Evolutionary conservation across 2,888 invertebrate genomes (phyloP), one percentile per base, ranked within the genome.

Genomic region (Alloplasta piceator): DNA sequence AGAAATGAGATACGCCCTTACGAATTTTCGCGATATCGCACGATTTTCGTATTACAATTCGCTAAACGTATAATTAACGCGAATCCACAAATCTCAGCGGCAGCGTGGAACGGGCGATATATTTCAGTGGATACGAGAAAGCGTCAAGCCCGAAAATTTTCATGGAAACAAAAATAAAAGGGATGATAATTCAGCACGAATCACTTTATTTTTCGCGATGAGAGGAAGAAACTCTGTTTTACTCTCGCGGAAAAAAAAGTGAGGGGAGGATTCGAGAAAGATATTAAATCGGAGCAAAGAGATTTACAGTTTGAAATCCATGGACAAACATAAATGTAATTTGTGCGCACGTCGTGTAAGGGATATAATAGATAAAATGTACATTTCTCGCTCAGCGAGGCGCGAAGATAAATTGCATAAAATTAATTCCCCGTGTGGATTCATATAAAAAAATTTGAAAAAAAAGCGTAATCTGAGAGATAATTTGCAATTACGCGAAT

Each of bases 41-140:
- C 36, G 26, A 26, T 58, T 10, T 46, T 26, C 46, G 60, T 63
- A 63, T 58, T 66, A 60, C 58, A 64, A 77, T 66, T 77, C 71
- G 39, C 71, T 77, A 71, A 77, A 66, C 64, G 77, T 77, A 71
- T 71, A 77, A 77, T 77, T 77, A 77, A 77, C 71, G 77, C 50
- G 71, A 14, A 77, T 77, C 50, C 16, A 77, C 77, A 77, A 77
- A 77, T 77, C 71, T 71, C 60, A 36, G 50, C 26, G 16, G 55
- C 16, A 56, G 5, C 61, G 52, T 14, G 39, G 26, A 38, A 3
- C 26, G 26, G 26, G 3, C 26, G 26, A 67, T 41, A 43, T 75
- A 64, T 58, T 41, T 52, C 9, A 26, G 6, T 38, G 5, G n/a
- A 41, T 7, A n/a, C 10, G 48, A 46, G 41, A 9, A 52, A 41